These are phyloP conservation scores for Drosophila albomicans DNA, from an alignment of 1,140 invertebrate genomes.

Conservation along the genomic window DNA sequence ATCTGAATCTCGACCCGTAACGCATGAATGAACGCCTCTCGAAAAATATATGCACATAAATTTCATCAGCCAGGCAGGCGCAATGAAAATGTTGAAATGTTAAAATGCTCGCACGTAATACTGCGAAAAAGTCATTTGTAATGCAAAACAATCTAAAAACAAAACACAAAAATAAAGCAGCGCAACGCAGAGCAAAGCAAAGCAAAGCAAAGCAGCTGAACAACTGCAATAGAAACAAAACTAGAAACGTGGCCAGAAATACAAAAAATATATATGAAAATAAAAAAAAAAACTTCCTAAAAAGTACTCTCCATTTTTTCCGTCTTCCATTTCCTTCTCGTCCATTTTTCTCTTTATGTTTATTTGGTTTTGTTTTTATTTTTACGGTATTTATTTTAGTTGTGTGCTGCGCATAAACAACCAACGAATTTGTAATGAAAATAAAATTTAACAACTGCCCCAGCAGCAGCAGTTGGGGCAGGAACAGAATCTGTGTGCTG, in stretches of 20 bases:
- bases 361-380: slow-evolving; percentile 17
- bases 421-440: slow-evolving; percentile 75
- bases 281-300: slow-evolving; percentile 12
- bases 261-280: slow-evolving; percentile 50
- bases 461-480: slow-evolving; percentile 9
- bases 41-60: slow-evolving; percentile 75
- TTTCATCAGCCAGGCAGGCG: slow-evolving; percentile 63
- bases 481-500: no score
- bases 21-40: slow-evolving; percentile 71
- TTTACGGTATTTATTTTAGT: slow-evolving; percentile 52
- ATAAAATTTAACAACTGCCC: slow-evolving; percentile 69
- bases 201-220: slow-evolving; percentile 5
- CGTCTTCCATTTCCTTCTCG: slow-evolving; percentile 25
- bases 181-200: no score
- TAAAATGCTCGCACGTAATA: slow-evolving; percentile 78
- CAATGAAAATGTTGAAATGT: slow-evolving; percentile 82
- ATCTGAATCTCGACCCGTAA: slow-evolving; percentile 55
- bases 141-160: slow-evolving; percentile 65
- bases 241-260: slow-evolving; percentile 60
- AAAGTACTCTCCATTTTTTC: slow-evolving; percentile 38
- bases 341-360: slow-evolving; percentile 15
- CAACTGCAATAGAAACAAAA: slow-evolving; percentile 52
- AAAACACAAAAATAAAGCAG: slow-evolving; percentile 34
- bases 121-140: slow-evolving; percentile 66
- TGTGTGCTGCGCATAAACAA: slow-evolving; percentile 68